These are phyloP conservation scores for Fistularia commersonii DNA, from an alignment of 2,797 vertebrate species.

Conservation along the genomic window DNA sequence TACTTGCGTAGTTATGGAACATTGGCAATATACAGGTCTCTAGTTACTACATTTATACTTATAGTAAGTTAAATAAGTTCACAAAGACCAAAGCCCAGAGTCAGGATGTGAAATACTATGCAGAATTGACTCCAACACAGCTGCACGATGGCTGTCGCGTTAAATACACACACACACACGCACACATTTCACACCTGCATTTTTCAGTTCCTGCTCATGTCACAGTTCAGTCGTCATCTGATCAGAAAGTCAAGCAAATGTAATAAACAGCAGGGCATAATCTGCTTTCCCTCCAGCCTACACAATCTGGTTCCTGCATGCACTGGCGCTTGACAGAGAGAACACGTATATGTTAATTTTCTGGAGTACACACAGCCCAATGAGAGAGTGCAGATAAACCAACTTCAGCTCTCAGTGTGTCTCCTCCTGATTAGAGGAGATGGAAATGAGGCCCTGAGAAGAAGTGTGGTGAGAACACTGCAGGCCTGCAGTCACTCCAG, in stretches of 20 bases:
- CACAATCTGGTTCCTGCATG: slow-evolving; percentile 34
- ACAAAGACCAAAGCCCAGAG: no score
- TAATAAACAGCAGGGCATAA: slow-evolving; percentile 58
- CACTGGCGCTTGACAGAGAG: slow-evolving; percentile 41
- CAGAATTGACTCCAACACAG: no score
- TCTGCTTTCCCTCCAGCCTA: slow-evolving; percentile 39
- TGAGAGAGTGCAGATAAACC: slow-evolving; percentile 60
- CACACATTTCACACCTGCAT: slow-evolving; percentile 18
- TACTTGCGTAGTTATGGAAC: no score
- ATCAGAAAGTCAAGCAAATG: slow-evolving; percentile 61
- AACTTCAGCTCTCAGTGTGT: slow-evolving; percentile 47
- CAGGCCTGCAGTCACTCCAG: slow-evolving; percentile 35
- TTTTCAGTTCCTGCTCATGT: slow-evolving; percentile 48
- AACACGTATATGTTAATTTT: slow-evolving; percentile 61
- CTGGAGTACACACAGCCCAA: slow-evolving; percentile 47
- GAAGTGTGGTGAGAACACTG: slow-evolving; percentile 33
- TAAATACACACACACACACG: background rate
- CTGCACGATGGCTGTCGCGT: slow-evolving; percentile 1
- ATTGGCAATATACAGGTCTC: no score
- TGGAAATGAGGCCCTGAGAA: slow-evolving; percentile 49
- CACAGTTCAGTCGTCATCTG: slow-evolving; percentile 59
- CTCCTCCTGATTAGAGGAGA: slow-evolving; percentile 58
- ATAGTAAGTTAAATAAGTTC: no score
- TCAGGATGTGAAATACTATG: no score
- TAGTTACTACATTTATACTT: no score